Evolutionary conservation across 2,888 invertebrate genomes (phyloP).

Genomic region (Rutpela maculata): DNA sequence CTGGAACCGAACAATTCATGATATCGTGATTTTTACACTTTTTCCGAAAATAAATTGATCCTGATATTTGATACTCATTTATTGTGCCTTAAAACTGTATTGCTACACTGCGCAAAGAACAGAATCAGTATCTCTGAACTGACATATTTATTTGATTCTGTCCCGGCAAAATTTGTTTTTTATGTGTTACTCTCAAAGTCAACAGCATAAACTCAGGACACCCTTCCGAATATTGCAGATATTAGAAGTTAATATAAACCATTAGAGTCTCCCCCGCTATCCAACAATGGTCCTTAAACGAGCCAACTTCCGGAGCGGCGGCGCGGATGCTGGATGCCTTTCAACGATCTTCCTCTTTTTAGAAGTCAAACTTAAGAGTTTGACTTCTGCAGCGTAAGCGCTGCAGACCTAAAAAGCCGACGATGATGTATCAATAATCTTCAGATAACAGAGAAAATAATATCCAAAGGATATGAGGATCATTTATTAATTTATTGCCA

Average conservation of each 20-base stretch:
- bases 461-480: slow-evolving; percentile 56
- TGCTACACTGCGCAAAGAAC: background rate
- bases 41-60: no score
- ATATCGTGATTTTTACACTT: no score
- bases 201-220: slow-evolving; percentile 16
- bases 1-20: no score
- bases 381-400: no score
- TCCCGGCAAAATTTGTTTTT: slow-evolving; percentile 12
- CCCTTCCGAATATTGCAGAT: slow-evolving; percentile 46
- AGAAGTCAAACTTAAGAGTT: slow-evolving; percentile 55
- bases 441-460: slow-evolving; percentile 57
- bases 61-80: no score
- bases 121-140: background rate
- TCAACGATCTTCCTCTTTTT: slow-evolving; percentile 58
- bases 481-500: slow-evolving; percentile 48
- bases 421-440: slow-evolving; percentile 67
- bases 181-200: slow-evolving; percentile 2
- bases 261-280: slow-evolving; percentile 61
- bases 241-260: slow-evolving; percentile 67
- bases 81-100: background rate
- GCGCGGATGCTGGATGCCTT: slow-evolving; percentile 61
- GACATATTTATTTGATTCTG: background rate
- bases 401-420: slow-evolving; percentile 63
- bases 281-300: slow-evolving; percentile 65
- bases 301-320: slow-evolving; percentile 65